These are phyloP conservation scores for Neosilurus mollespiculum DNA, from an alignment of 2,797 vertebrate species.

Conservation along the genomic window DNA sequence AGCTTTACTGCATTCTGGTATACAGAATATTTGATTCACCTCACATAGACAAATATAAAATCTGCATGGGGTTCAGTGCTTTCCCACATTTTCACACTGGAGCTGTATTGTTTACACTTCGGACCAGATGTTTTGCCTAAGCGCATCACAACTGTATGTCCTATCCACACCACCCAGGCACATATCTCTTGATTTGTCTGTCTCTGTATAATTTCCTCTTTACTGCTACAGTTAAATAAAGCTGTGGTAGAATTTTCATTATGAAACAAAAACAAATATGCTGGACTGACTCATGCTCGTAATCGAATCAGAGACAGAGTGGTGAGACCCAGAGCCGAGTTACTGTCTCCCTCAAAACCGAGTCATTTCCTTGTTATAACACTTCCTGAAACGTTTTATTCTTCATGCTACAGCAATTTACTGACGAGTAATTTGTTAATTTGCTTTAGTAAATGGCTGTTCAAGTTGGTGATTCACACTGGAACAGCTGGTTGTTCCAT, in stretches of 20 bases:
- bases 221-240: not conserved
- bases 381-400: not conserved
- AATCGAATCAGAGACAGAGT: not conserved
- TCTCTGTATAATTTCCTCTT: not conserved
- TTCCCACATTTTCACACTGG: not conserved
- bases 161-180: not conserved
- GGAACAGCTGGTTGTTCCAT: not conserved
- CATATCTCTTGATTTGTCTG: not conserved
- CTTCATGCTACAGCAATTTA: not conserved
- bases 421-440: too few species aligned
- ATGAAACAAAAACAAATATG: not conserved
- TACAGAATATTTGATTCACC: too few species aligned
- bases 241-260: not conserved
- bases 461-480: not conserved
- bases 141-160: not conserved
- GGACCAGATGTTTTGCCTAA: slow-evolving; percentile 3
- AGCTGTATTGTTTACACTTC: not conserved
- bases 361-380: not conserved
- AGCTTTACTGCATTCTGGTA: too few species aligned
- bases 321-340: not conserved
- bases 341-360: not conserved
- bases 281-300: not conserved
- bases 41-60: too few species aligned
- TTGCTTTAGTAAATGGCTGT: too few species aligned
- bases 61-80: not conserved